Evolutionary conservation across 2,888 invertebrate genomes (phyloP).

Genomic region (Apodemia zela): DNA sequence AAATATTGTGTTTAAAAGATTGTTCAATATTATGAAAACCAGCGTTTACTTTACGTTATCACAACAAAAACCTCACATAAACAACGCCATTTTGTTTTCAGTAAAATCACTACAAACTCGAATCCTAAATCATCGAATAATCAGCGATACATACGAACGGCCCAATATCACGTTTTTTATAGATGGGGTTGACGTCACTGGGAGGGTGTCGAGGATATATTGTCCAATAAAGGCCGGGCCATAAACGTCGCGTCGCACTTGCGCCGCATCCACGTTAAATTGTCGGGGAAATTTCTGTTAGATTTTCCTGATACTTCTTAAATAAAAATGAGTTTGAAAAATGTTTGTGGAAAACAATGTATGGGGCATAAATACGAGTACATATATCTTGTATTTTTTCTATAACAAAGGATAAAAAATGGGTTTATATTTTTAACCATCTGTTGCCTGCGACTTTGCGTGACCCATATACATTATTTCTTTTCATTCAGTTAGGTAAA

Average conservation of each 20-base stretch:
- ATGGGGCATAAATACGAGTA: too few species aligned
- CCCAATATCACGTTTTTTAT: slow-evolving; percentile 53
- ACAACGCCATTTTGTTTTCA: not conserved
- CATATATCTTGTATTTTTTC: too few species aligned
- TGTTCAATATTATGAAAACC: too few species aligned
- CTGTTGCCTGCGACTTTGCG: too few species aligned
- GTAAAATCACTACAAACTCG: slow-evolving; percentile 16
- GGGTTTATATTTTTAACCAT: too few species aligned
- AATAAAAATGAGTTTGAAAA: slow-evolving; percentile 9
- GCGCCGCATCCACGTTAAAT: slow-evolving; percentile 51
- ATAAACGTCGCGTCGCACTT: slow-evolving; percentile 56
- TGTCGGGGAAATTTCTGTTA: slow-evolving; percentile 45
- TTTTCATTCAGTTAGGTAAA: too few species aligned
- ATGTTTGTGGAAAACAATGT: slow-evolving; percentile 7
- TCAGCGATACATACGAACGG: slow-evolving; percentile 8
- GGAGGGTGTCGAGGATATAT: slow-evolving; percentile 58
- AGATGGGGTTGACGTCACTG: slow-evolving; percentile 48
- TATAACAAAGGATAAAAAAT: too few species aligned
- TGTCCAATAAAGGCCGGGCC: slow-evolving; percentile 63
- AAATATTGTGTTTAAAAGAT: too few species aligned
- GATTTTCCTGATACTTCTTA: slow-evolving; percentile 34
- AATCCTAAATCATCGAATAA: slow-evolving; percentile 27
- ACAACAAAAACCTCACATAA: not conserved
- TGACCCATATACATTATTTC: too few species aligned
- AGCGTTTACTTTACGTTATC: too few species aligned